A percentile compares a stretch with the other conserved stretches of the same genome.
Conservation (phyloP, 2,888 invertebrate species). For the Graphium colonna region DNA sequence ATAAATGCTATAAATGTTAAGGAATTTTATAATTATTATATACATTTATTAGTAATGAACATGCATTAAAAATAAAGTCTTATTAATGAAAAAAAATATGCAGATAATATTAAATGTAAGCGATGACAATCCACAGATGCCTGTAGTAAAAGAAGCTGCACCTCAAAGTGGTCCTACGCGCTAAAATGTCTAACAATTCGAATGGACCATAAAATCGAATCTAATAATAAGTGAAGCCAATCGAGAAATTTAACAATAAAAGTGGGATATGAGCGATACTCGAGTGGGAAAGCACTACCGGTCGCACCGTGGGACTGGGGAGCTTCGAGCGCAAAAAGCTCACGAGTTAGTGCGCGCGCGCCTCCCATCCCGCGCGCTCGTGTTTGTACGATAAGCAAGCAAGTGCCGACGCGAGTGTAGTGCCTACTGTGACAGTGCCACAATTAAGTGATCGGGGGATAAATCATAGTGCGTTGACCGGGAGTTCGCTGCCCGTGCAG, state of each 20-base stretch:
- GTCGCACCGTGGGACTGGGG: slow-evolving; percentile 52
- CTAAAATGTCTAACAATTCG: too few relatives aligned
- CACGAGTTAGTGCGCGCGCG: slow-evolving; percentile 56
- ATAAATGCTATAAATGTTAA: too few relatives aligned
- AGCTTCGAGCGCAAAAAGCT: slow-evolving; percentile 66
- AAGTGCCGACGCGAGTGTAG: slow-evolving; percentile 21
- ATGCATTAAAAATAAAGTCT: too few relatives aligned
- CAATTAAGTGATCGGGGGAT: slow-evolving; percentile 41
- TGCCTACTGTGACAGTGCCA: slow-evolving; percentile 27
- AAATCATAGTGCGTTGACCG: slow-evolving; percentile 62
- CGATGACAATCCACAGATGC: too few relatives aligned
- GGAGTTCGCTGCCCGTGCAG: slow-evolving; percentile 41
- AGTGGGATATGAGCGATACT: not conserved
- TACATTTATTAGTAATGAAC: too few relatives aligned
- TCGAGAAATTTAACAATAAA: not conserved
- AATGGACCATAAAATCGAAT: too few relatives aligned
- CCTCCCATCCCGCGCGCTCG: slow-evolving; percentile 36
- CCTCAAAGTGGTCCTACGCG: too few relatives aligned
- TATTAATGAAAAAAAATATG: too few relatives aligned
- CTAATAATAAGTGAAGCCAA: not conserved
- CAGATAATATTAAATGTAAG: too few relatives aligned
- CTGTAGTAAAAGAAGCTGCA: too few relatives aligned
- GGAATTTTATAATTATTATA: too few relatives aligned
- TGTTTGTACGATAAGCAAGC: slow-evolving; percentile 4
- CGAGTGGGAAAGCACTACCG: slow-evolving; percentile 15